Base-by-base conservation (phyloP, 2,797 vertebrate genomes). In the Enteromius fasciolatus region DNA sequence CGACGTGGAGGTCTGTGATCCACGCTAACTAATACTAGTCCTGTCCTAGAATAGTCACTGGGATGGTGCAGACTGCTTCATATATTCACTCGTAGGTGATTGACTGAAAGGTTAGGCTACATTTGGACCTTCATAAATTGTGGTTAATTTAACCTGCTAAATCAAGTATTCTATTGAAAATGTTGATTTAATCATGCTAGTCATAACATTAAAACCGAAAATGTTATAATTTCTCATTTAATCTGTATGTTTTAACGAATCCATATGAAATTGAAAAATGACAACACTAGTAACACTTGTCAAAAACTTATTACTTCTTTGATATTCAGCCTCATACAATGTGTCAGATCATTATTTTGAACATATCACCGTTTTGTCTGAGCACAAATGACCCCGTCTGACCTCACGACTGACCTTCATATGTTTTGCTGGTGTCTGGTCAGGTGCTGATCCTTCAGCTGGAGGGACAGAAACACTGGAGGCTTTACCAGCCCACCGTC, bases 371-470 rank as follows among this genome's bases (percentile, higher is more conserved):
- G 11, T 25, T 59, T 59, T 3, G 1, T 12, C 23, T 61, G 59
- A 61, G 25, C 57, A 15, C 25, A 28, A 28, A 25, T 14, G 23
- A 57, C 52, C 52, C 52, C 8, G 9, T 23, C 54, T 57, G 20
- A 59, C 57, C 57, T 57, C n/a, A 94, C 12, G 6, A 48, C 6
- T 90, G 87, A 10, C 6, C 15, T n/a, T 48, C 41, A n/a, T 67
- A 9, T 36, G 48, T 70, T 17, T 59, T 78, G 6, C 17, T 74
- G n/a, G 1, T 79, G 14, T 79, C 18, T 77, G 74, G 25, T 17
- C 85, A 98, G 97, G 96, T 98, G 3, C 97, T 98, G 39, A 94
- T 98, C 82, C 91, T 99, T 83, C 97, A 99, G 91, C 90, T 99
- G 81, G 96, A 98, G 86, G 97, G 97, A 0, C 88, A 97, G 93